Percentiles rank a stretch among this genome's conserved stretches.
Evolutionary conservation across 2,797 vertebrate genomes (phyloP).

Genomic region (Muscicapa striata): DNA sequence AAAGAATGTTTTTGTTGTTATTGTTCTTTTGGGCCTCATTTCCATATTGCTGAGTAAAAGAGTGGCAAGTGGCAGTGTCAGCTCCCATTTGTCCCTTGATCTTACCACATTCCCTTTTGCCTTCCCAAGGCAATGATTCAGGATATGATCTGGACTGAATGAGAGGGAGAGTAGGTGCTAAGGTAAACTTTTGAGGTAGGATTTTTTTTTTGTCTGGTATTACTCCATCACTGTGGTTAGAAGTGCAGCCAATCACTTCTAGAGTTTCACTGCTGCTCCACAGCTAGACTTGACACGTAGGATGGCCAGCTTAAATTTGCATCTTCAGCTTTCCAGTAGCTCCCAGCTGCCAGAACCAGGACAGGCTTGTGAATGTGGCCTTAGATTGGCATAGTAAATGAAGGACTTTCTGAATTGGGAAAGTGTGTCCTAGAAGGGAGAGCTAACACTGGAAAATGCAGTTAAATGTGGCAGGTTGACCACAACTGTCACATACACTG

Average conservation of each 20-base stretch:
- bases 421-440: not conserved
- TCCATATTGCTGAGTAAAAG: not conserved
- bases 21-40: not conserved
- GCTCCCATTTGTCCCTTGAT: not conserved
- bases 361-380: not conserved
- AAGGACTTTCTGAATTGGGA: not conserved
- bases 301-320: not conserved
- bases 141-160: not conserved
- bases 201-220: not conserved
- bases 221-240: not conserved
- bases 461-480: not conserved
- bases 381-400: not conserved
- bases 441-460: not conserved
- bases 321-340: not conserved
- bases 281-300: not conserved
- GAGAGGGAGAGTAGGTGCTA: not conserved
- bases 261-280: not conserved
- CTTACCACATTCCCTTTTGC: not conserved
- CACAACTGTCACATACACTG: not conserved
- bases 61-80: slow-evolving; percentile 1
- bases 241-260: not conserved
- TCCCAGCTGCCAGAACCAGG: not conserved
- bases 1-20: not conserved
- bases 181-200: not conserved
- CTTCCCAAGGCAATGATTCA: not conserved